Evolutionary conservation across 37 sponge, comb jelly and placozoan genomes (phyloP).

Genomic region (Crambe crambe): DNA sequence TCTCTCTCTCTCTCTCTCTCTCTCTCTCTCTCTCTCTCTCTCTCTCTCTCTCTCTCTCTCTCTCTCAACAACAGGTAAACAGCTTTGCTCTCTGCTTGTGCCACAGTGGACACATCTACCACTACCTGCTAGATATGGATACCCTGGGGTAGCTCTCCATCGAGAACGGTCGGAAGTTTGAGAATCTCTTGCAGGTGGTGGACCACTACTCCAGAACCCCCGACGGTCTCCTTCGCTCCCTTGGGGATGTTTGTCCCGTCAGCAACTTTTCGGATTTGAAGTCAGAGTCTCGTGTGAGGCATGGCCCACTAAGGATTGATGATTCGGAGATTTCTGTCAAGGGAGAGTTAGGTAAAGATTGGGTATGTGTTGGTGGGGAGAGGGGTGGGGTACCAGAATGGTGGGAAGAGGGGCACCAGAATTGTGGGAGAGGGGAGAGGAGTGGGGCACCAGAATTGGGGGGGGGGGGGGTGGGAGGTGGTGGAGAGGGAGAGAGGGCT

Average conservation of each 20-base stretch:
- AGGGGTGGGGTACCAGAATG: slow-evolving; percentile 1
- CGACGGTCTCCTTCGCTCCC: slow-evolving; percentile 80
- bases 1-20: too few relatives aligned
- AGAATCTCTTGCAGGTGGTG: slow-evolving; percentile 87
- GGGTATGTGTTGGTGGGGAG: background rate
- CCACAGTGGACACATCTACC: slow-evolving; percentile 55
- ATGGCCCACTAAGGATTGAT: slow-evolving; percentile 72
- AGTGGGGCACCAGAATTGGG: background rate
- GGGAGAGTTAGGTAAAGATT: slow-evolving; percentile 53
- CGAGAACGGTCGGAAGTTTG: slow-evolving; percentile 85
- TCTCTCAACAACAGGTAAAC: too few relatives aligned
- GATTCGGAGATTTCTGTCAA: slow-evolving; percentile 31
- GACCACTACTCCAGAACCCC: slow-evolving; percentile 90
- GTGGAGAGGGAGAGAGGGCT: too few relatives aligned
- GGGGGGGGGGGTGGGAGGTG: background rate
- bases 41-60: too few relatives aligned
- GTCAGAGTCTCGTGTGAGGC: slow-evolving; percentile 26
- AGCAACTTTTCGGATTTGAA: slow-evolving; percentile 20
- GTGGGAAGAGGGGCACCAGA: too few relatives aligned
- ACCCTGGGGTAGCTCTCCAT: slow-evolving; percentile 80
- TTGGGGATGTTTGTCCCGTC: slow-evolving; percentile 69
- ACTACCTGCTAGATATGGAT: slow-evolving; percentile 86
- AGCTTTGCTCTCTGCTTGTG: slow-evolving; percentile 80
- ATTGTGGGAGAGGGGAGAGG: background rate
- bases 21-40: too few relatives aligned